These are phyloP conservation scores for Tipula helvola DNA, from an alignment of 2,888 invertebrate genomes.

Conservation along the genomic window DNA sequence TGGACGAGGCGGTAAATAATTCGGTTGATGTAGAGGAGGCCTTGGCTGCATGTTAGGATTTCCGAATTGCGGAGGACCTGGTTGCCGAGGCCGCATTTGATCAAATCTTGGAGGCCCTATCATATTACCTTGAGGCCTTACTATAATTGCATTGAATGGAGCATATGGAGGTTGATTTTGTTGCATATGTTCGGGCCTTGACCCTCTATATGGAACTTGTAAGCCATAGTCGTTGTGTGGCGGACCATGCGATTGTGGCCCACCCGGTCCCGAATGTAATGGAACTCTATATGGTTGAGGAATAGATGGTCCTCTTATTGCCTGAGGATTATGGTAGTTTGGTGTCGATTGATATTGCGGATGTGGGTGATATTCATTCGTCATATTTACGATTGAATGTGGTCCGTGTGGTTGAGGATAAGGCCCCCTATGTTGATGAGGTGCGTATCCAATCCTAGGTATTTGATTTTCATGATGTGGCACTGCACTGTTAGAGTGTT, in stretches of 20 bases:
- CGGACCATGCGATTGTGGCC: neutral
- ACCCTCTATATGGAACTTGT: neutral
- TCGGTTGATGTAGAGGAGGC: neutral
- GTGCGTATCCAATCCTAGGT: neutral
- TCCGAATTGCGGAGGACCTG: neutral
- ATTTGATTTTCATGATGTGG: neutral
- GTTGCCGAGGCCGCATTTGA: neutral
- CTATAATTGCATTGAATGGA: neutral
- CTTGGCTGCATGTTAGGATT: neutral
- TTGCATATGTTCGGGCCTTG: neutral
- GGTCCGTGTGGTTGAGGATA: neutral
- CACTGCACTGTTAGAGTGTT: neutral
- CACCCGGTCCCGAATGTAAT: neutral
- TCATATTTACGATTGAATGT: neutral
- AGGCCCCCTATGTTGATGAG: neutral
- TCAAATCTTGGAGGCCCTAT: neutral
- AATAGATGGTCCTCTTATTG: neutral
- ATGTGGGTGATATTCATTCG: neutral
- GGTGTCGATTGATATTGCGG: neutral
- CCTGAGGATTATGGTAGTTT: neutral
- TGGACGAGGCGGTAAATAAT: neutral
- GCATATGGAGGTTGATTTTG: neutral
- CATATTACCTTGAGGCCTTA: neutral
- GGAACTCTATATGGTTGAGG: neutral
- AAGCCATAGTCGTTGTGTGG: neutral